Evolutionary conservation across 2,888 invertebrate species (phyloP), one percentile per base, ranked within the genome.

Genomic region (Oasisia sp.): DNA sequence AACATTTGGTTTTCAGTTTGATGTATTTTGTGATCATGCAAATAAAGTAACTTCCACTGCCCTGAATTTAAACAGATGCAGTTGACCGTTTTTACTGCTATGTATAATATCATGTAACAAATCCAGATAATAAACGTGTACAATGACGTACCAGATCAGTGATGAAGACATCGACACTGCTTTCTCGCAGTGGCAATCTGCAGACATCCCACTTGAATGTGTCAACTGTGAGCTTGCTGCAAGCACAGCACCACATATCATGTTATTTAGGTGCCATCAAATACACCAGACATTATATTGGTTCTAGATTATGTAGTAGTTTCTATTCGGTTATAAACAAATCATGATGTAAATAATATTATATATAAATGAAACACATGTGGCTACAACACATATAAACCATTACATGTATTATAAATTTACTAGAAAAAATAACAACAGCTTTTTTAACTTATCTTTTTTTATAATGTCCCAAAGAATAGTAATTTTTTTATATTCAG

Each of bases 121-220:
- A 74, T 74, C 7, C 27, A 74, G n/a, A 27, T 74, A 27, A 74
- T 74, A 27, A 2, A 74, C 7, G 5, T 4, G 9, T 32, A 32
- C 32, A 32, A 32, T 45, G 14, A 91, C 95, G 91, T 94, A 96
- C 96, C 95, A 97, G 94, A 94, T 97, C 97, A 11, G 97, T 97
- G 89, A 97, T 96, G 93, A 97, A 96, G 14, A 97, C 96, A 95
- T 97, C 97, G 1, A 97, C 96, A 91, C 95, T 96, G 3, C 96
- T 95, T 94, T 97, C 96, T 92, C 95, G 95, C 27, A 97, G 94
- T 11, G 97, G 97, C 92, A 97, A 95, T 44, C 95, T 94, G 2
- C 96, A 96, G 0, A 96, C 96, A 95, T 97, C 97, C 97, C 97
- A 97, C 74, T 95, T 94, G 11, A 97, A 92, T 8, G 97, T 94